A percentile compares a stretch with the other conserved stretches of the same genome.
Conservation (phyloP, 1,140 invertebrate species). For the Potamilus streckersoni region DNA sequence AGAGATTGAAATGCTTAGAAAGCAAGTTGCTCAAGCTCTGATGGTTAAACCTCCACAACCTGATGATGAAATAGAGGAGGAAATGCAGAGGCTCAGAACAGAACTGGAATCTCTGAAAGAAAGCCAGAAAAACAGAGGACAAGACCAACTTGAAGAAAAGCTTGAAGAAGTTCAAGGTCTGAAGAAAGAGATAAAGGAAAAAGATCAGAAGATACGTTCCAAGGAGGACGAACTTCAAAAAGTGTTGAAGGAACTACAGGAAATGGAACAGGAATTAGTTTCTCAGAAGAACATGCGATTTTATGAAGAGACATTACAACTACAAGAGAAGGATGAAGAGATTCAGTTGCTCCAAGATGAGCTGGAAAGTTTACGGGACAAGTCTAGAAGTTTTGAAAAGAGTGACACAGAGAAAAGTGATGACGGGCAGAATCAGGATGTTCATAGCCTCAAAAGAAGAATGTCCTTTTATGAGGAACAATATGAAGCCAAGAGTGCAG, state of each 20-base stretch:
- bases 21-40: conserved; percentile 7
- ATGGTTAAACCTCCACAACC: conserved; percentile 6
- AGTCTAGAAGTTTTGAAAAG: conserved; percentile 11
- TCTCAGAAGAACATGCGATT: conserved; percentile 16
- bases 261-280: conserved; percentile 29
- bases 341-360: conserved; percentile 34
- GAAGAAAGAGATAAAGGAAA: conserved; percentile 13
- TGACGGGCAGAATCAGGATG: conserved; percentile 1
- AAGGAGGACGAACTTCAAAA: conserved; percentile 12
- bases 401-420: conserved; percentile 20
- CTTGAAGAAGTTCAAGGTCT: conserved; percentile 4
- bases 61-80: conserved; percentile 26
- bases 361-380: conserved; percentile 22
- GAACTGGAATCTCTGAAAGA: conserved; percentile 19
- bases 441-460: conserved; percentile 23
- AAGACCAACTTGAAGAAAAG: conserved; percentile 16
- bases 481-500: conserved; percentile 31
- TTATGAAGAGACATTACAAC: conserved; percentile 25
- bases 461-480: conserved; percentile 30
- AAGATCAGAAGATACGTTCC: conserved; percentile 10
- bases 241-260: conserved; percentile 19
- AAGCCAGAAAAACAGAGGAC: conserved; percentile 13
- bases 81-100: conserved; percentile 9
- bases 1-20: conserved; percentile 26
- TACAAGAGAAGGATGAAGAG: conserved; percentile 32